A percentile compares a stretch with the other conserved stretches of the same genome.
These are phyloP conservation scores for Brachionus asplanchnoidis DNA, from an alignment of 1,140 invertebrate species.

Conservation along the genomic window DNA sequence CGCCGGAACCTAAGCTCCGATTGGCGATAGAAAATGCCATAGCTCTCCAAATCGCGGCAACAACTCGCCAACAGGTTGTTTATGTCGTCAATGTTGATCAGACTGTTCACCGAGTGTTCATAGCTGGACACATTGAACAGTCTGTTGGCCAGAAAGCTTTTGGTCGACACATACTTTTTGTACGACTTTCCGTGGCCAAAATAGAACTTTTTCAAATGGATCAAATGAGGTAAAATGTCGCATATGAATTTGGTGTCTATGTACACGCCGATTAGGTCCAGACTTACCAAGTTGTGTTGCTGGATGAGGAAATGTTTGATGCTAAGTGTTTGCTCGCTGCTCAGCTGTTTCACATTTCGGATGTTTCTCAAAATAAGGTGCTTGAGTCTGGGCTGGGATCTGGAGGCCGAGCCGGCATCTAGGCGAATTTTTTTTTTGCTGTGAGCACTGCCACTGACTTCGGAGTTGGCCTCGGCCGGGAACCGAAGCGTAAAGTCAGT, in stretches of 20 bases:
- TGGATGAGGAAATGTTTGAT: not conserved
- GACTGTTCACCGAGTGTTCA: not conserved
- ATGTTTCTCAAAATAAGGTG: constrained; percentile 20
- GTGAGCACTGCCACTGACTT: not conserved
- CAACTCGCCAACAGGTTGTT: not conserved
- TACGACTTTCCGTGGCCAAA: constrained; percentile 34
- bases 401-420: not conserved
- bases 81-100: constrained; percentile 18
- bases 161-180: not conserved
- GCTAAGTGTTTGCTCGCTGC: not conserved
- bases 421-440: not conserved
- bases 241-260: constrained; percentile 3
- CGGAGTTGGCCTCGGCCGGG: not conserved
- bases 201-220: not conserved
- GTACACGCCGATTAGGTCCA: constrained; percentile 23
- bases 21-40: constrained; percentile 26
- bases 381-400: not conserved
- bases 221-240: not conserved
- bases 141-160: not conserved
- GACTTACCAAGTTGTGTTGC: not conserved
- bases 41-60: not conserved
- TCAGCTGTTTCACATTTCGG: constrained; percentile 7
- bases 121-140: not conserved
- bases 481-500: constrained; percentile 24
- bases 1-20: not conserved